A percentile compares a stretch with the other conserved stretches of the same genome.
These are phyloP conservation scores for Galbula dea DNA, from an alignment of 2,113 vertebrate genomes.

Conservation along the genomic window DNA sequence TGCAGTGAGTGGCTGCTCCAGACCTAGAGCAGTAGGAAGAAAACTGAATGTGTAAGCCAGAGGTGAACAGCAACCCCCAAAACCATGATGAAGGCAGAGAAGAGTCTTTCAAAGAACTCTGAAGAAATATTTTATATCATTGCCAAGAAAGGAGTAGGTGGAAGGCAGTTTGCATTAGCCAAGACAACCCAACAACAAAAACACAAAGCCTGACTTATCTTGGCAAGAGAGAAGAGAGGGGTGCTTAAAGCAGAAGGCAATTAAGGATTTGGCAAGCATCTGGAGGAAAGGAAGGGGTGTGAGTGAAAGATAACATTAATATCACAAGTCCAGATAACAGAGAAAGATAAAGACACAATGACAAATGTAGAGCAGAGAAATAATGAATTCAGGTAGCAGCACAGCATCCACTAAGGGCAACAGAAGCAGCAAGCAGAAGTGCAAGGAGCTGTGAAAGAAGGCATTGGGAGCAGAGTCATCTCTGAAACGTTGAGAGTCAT, in stretches of 20 bases:
- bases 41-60: neutral
- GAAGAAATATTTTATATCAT: neutral
- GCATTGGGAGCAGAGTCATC: neutral
- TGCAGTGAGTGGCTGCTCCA: neutral
- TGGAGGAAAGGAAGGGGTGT: conserved; percentile 23
- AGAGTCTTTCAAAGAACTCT: neutral
- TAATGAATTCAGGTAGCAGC: neutral
- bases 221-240: conserved; percentile 1
- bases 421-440: neutral
- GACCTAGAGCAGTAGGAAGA: neutral
- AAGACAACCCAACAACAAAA: neutral
- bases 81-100: neutral
- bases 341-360: neutral
- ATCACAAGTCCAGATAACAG: neutral
- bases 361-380: neutral
- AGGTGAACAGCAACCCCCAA: neutral
- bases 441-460: neutral
- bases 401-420: neutral
- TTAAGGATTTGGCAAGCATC: conserved; percentile 43
- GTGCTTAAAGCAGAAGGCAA: neutral
- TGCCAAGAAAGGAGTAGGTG: neutral
- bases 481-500: neutral
- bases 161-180: neutral
- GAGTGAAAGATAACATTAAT: neutral
- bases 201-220: neutral